Evolutionary conservation across 1,140 invertebrate species (phyloP).

Genomic region (Dinoponera quadriceps): DNA sequence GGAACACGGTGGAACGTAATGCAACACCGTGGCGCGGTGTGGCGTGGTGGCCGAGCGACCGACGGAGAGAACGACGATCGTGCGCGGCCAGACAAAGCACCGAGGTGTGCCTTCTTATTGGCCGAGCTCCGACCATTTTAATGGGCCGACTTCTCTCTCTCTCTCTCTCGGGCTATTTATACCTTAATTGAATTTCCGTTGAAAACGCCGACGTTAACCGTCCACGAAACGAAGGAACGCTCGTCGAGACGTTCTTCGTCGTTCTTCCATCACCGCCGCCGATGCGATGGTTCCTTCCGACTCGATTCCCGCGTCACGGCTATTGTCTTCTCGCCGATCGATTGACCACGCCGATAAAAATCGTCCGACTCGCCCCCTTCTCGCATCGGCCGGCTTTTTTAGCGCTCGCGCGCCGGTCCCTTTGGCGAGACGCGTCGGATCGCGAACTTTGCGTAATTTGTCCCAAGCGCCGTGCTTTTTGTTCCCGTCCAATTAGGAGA

Average conservation of each 20-base stretch:
- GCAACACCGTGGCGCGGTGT: constrained; percentile 67
- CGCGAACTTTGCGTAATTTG: constrained; percentile 8
- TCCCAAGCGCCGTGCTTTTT: background rate
- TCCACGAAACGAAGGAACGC: constrained; percentile 39
- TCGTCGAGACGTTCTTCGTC: background rate
- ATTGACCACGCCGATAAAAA: constrained; percentile 27
- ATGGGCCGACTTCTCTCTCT: constrained; percentile 41
- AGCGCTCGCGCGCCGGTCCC: background rate
- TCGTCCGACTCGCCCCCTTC: background rate
- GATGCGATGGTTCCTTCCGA: constrained; percentile 1
- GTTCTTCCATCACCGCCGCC: background rate
- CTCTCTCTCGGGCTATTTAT: constrained; percentile 66
- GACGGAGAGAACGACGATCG: constrained; percentile 59
- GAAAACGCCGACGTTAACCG: constrained; percentile 60
- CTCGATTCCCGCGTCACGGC: constrained; percentile 21
- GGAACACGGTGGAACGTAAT: constrained; percentile 74
- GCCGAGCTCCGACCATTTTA: constrained; percentile 62
- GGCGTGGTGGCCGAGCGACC: background rate
- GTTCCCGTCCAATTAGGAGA: background rate
- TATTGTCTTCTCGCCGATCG: constrained; percentile 30
- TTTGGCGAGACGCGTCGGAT: background rate
- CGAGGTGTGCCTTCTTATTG: constrained; percentile 71
- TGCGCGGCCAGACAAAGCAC: constrained; percentile 67
- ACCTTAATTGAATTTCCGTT: constrained; percentile 75
- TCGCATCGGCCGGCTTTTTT: background rate